phyloP scores from a whole-genome alignment of 1,140 invertebrate species.

The Amphibalanus amphitrite region DNA sequence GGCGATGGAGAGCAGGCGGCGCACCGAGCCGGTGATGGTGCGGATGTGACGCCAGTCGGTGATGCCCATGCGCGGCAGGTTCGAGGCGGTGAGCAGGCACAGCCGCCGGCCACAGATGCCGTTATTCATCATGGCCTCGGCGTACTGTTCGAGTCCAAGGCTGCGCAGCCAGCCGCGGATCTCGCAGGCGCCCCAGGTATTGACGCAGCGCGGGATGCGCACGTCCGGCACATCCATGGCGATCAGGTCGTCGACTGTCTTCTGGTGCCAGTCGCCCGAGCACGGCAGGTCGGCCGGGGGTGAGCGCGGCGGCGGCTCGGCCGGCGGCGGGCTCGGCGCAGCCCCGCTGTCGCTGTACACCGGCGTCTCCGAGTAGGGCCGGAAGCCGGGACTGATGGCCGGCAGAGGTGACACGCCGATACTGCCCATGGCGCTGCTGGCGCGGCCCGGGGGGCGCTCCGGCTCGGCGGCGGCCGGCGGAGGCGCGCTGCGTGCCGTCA shows the following conservation, averaged over 20 bases:
- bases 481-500: too few species aligned
- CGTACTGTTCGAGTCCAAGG: not conserved
- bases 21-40: not conserved
- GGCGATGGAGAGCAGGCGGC: not conserved
- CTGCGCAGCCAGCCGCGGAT: not conserved
- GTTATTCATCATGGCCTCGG: not conserved
- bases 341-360: not conserved
- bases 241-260: not conserved
- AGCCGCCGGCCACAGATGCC: not conserved
- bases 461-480: too few species aligned
- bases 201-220: not conserved
- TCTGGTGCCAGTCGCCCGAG: slow-evolving; percentile 2
- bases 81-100: not conserved
- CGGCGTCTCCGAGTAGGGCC: not conserved
- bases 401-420: not conserved
- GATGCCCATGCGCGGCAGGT: slow-evolving; percentile 1
- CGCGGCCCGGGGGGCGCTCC: not conserved
- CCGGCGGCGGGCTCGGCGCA: too few species aligned
- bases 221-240: not conserved
- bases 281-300: not conserved
- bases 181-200: not conserved
- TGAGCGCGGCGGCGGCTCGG: not conserved
- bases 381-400: not conserved
- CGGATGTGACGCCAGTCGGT: not conserved
- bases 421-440: too few species aligned